Conservation (phyloP, 2,797 vertebrate genomes). For the Chromobotia macracanthus region DNA sequence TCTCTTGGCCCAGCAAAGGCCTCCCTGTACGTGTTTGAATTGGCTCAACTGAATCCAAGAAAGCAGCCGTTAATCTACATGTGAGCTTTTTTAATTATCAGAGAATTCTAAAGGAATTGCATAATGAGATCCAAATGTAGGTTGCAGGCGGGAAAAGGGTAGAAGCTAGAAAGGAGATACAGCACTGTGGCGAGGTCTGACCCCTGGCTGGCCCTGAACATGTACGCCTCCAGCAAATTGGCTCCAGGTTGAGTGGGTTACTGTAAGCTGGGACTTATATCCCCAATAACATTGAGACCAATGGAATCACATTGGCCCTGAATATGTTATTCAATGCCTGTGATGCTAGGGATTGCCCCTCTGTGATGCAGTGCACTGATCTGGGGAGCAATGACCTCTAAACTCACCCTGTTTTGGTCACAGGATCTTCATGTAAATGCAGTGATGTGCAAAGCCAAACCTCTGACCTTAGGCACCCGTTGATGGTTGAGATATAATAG, state of each 20-base stretch:
- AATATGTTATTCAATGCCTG: slow-evolving; percentile 43
- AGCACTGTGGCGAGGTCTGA: slow-evolving; percentile 68
- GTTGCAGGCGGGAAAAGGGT: slow-evolving; percentile 46
- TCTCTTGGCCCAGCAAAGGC: slow-evolving; percentile 22
- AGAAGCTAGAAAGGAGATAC: slow-evolving; percentile 63
- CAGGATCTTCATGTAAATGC: slow-evolving; percentile 15
- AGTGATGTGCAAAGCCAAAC: slow-evolving; percentile 14
- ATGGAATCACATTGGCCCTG: slow-evolving; percentile 56
- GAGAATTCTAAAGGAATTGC: slow-evolving; percentile 59
- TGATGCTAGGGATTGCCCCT: slow-evolving; percentile 3
- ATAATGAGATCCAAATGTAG: slow-evolving; percentile 77
- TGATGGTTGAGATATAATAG: slow-evolving; percentile 28
- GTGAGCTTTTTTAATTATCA: slow-evolving; percentile 74
- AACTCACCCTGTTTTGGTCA: slow-evolving; percentile 50
- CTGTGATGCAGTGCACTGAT: slow-evolving; percentile 13
- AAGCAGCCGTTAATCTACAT: slow-evolving; percentile 66
- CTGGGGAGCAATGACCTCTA: slow-evolving; percentile 54
- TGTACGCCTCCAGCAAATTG: slow-evolving; percentile 67
- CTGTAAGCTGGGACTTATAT: slow-evolving; percentile 62
- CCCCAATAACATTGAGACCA: slow-evolving; percentile 66
- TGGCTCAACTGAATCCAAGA: slow-evolving; percentile 59
- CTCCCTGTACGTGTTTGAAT: slow-evolving; percentile 51
- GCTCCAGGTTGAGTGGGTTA: slow-evolving; percentile 70
- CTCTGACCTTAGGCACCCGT: slow-evolving; percentile 1
- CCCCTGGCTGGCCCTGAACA: slow-evolving; percentile 69